Percentiles rank a stretch among this genome's conserved stretches.
Conservation (phyloP, 2,888 invertebrate genomes). For the Hartigia nigra region DNA sequence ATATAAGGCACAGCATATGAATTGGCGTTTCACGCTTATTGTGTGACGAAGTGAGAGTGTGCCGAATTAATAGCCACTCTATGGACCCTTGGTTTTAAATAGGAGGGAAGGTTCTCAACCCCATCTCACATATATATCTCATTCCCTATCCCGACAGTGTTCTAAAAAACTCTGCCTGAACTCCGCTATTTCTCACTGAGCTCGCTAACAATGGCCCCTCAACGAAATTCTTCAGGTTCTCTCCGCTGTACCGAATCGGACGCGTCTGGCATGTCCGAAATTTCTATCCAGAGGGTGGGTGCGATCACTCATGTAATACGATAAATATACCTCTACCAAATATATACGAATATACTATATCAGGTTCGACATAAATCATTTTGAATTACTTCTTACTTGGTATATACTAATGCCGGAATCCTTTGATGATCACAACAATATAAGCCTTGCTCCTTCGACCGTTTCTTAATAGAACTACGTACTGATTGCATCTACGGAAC, state of each 20-base stretch:
- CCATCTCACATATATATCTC: background rate
- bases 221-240: conserved; percentile 2
- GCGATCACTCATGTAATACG: background rate
- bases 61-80: conserved; percentile 62
- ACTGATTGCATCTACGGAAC: too few relatives aligned
- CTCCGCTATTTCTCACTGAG: conserved; percentile 4
- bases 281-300: background rate
- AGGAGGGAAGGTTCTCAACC: background rate
- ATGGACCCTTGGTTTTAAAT: conserved; percentile 41
- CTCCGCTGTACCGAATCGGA: background rate
- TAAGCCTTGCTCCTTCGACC: too few relatives aligned
- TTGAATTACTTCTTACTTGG: background rate
- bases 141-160: background rate
- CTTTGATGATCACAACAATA: too few relatives aligned
- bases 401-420: background rate
- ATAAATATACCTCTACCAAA: background rate
- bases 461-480: too few relatives aligned
- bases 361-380: background rate
- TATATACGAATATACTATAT: background rate
- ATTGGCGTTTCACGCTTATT: conserved; percentile 63
- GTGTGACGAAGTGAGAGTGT: conserved; percentile 56
- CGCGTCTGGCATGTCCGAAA: conserved; percentile 3
- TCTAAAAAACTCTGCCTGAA: conserved; percentile 1
- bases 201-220: background rate
- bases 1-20: conserved; percentile 55